Evolutionary conservation across 2,113 vertebrate species (phyloP).

Genomic region (Vidua chalybeata): DNA sequence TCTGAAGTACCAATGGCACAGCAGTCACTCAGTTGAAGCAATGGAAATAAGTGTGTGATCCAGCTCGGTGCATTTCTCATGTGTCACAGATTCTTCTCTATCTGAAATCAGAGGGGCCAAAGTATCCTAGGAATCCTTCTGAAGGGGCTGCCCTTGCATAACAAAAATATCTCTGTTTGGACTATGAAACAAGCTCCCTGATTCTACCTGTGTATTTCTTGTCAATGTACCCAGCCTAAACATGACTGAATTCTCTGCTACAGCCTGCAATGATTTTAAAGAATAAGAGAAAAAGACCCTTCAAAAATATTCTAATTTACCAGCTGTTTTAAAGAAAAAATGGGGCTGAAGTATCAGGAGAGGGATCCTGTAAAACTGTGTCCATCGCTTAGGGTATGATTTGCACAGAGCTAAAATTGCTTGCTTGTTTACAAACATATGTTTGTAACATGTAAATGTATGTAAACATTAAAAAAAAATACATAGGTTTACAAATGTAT

Average conservation of each 20-base stretch:
- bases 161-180: not conserved
- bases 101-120: not conserved
- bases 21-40: not conserved
- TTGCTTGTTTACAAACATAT: not conserved
- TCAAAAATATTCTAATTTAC: not conserved
- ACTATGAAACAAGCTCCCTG: not conserved
- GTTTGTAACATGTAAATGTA: not conserved
- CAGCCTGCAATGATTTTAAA: not conserved
- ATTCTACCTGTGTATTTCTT: not conserved
- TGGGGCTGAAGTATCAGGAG: not conserved
- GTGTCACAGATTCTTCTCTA: constrained; percentile 21
- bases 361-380: not conserved
- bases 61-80: not conserved
- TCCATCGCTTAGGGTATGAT: not conserved
- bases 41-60: constrained; percentile 16
- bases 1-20: not conserved
- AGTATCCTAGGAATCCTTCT: constrained; percentile 6
- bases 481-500: not conserved
- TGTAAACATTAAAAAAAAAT: not conserved
- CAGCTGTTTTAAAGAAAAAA: not conserved
- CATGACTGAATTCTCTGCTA: not conserved
- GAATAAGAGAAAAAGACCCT: not conserved
- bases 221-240: not conserved
- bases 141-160: not conserved
- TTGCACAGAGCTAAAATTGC: not conserved